A percentile compares a stretch with the other conserved stretches of the same genome.
These are phyloP conservation scores for Apocrypta bakeri DNA, from an alignment of 1,140 invertebrate species.

Conservation along the genomic window DNA sequence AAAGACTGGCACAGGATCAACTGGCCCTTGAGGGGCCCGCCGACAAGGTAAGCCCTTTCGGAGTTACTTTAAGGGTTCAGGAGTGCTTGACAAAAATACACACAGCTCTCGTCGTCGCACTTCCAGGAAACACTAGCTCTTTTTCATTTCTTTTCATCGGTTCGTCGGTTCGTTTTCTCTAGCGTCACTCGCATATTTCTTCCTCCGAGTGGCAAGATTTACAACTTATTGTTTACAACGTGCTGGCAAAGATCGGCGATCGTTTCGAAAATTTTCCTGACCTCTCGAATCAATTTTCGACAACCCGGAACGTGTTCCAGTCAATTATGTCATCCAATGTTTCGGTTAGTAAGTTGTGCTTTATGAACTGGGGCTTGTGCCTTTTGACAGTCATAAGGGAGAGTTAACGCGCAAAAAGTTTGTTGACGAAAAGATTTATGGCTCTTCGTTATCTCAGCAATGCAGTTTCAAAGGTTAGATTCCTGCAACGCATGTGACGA, in stretches of 20 bases:
- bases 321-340: slow-evolving; percentile 48
- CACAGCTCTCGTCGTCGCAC: neutral
- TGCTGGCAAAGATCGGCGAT: neutral
- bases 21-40: slow-evolving; percentile 36
- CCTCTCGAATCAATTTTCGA: neutral
- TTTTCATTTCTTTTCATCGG: slow-evolving; percentile 33
- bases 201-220: neutral
- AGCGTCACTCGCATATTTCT: neutral
- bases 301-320: slow-evolving; percentile 41
- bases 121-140: neutral
- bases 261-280: slow-evolving; percentile 24
- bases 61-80: neutral
- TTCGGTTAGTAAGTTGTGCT: neutral
- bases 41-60: slow-evolving; percentile 34
- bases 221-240: neutral
- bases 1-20: slow-evolving; percentile 3
- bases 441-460: neutral
- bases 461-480: slow-evolving; percentile 26
- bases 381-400: neutral
- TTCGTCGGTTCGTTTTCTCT: neutral
- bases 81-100: slow-evolving; percentile 21
- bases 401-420: neutral
- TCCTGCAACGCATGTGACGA: slow-evolving; percentile 15
- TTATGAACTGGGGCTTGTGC: neutral
- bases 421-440: slow-evolving; percentile 18